phyloP scores from a whole-genome alignment of 2,113 vertebrate genomes.

The Vombatus ursinus region DNA sequence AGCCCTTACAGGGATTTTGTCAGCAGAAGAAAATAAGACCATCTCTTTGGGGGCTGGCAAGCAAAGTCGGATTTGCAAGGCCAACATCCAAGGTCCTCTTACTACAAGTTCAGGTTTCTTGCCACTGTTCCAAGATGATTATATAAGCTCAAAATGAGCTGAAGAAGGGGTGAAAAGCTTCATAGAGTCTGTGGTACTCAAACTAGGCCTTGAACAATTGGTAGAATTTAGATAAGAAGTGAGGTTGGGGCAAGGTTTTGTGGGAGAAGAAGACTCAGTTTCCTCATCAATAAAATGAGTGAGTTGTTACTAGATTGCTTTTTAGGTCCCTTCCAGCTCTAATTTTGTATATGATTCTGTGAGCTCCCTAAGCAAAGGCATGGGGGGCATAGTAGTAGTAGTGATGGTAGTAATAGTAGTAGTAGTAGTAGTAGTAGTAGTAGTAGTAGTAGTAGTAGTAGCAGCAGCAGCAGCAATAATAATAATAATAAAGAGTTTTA shows the following conservation, averaged over 20 bases:
- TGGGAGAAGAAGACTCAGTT: neutral
- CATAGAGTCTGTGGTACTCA: neutral
- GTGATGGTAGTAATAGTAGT: no score
- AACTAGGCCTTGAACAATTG: neutral
- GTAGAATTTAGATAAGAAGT: neutral
- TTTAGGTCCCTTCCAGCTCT: neutral
- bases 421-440: no score
- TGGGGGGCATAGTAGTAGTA: neutral
- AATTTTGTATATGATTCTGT: neutral
- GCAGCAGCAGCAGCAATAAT: neutral
- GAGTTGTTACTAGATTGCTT: neutral
- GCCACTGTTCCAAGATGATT: neutral
- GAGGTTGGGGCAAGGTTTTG: neutral
- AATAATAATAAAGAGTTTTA: neutral
- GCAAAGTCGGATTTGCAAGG: neutral
- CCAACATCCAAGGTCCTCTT: neutral
- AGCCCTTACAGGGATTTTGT: constrained; percentile 50
- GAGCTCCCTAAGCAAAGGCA: neutral
- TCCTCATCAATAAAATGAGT: neutral
- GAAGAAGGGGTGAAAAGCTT: neutral
- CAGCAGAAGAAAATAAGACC: constrained; percentile 35
- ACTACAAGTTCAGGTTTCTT: neutral
- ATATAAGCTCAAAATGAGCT: neutral
- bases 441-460: no score
- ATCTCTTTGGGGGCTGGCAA: neutral